Evolutionary conservation across 2,888 invertebrate genomes (phyloP).

Genomic region (Blastobasis lacticolella): DNA sequence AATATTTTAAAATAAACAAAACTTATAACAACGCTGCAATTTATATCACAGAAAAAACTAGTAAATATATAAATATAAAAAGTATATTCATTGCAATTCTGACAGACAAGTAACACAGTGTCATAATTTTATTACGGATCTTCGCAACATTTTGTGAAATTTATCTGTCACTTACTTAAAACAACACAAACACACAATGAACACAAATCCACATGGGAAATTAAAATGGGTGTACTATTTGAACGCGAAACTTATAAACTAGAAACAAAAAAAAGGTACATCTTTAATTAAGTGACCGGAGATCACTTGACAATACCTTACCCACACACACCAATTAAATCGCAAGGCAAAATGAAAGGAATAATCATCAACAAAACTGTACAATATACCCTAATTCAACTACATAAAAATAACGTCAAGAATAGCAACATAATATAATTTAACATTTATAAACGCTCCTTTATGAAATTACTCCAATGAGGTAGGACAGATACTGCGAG

Average conservation of each 20-base stretch:
- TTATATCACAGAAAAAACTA: constrained; percentile 47
- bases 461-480: constrained; percentile 37
- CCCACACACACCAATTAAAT: too few species aligned
- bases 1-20: constrained; percentile 14
- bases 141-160: constrained; percentile 43
- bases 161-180: too few species aligned
- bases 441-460: constrained; percentile 51
- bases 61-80: constrained; percentile 31
- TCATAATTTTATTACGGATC: constrained; percentile 34
- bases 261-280: constrained; percentile 56
- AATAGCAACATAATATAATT: too few species aligned
- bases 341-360: too few species aligned
- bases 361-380: too few species aligned
- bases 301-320: constrained; percentile 9
- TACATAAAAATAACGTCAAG: too few species aligned
- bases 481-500: constrained; percentile 21
- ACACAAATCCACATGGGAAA: too few species aligned
- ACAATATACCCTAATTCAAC: too few species aligned
- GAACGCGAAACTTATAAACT: too few species aligned
- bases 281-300: constrained; percentile 22
- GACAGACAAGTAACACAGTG: constrained; percentile 25
- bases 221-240: too few species aligned
- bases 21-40: constrained; percentile 35
- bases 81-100: constrained; percentile 8
- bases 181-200: too few species aligned